Evolutionary conservation across 1,140 invertebrate genomes (phyloP).

Genomic region (Rhysida immarginata): DNA sequence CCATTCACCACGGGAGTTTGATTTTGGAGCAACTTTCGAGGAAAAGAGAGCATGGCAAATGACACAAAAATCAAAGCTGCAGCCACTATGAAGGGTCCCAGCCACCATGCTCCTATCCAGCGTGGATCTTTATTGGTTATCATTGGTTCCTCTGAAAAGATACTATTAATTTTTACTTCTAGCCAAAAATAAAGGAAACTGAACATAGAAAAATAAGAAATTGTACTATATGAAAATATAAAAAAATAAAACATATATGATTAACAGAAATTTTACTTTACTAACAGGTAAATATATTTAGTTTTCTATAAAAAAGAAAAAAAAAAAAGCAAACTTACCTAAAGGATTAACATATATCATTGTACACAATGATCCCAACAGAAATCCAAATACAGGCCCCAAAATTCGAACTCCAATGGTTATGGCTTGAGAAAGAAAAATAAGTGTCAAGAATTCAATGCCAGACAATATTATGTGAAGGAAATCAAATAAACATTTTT

Average conservation of each 20-base stretch:
- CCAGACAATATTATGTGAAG: too few relatives aligned
- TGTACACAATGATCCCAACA: constrained; percentile 78
- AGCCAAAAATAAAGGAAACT: too few relatives aligned
- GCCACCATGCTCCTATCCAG: constrained; percentile 87
- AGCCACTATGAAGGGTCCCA: constrained; percentile 65
- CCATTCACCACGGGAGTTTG: constrained; percentile 20
- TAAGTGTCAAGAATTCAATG: too few relatives aligned
- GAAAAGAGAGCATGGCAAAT: constrained; percentile 76
- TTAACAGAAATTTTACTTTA: too few relatives aligned
- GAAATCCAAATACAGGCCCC: constrained; percentile 75
- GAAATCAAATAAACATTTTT: too few relatives aligned
- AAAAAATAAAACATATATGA: too few relatives aligned
- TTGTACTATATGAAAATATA: too few relatives aligned
- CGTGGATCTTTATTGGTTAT: constrained; percentile 66
- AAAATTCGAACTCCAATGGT: constrained; percentile 81
- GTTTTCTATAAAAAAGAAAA: too few relatives aligned
- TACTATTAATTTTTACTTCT: too few relatives aligned
- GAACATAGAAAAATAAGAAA: too few relatives aligned
- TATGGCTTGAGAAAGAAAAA: constrained; percentile 46
- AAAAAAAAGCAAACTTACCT: too few relatives aligned
- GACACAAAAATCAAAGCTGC: constrained; percentile 59
- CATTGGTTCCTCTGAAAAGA: constrained; percentile 39
- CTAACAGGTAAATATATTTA: too few relatives aligned
- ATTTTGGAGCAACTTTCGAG: constrained; percentile 42
- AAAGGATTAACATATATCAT: constrained; percentile 68